phyloP scores from a whole-genome alignment of 2,797 vertebrate genomes.

The Pteropus rufus region DNA sequence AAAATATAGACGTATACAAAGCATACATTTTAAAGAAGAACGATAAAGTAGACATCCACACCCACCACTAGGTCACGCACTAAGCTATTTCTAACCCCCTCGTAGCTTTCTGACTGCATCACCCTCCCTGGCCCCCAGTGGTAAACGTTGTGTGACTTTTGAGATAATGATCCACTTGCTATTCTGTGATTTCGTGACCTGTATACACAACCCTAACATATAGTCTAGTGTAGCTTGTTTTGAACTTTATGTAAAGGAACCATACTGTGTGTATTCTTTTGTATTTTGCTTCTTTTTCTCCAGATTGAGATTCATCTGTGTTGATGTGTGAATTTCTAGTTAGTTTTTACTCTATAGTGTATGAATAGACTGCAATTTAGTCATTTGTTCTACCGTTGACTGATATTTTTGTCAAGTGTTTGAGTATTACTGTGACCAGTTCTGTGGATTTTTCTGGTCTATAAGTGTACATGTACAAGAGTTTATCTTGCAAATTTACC shows the following conservation, averaged over 20 bases:
- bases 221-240: not conserved
- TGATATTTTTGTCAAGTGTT: not conserved
- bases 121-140: no score
- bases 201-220: not conserved
- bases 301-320: not conserved
- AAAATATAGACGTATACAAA: not conserved
- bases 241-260: not conserved
- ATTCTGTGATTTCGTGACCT: not conserved
- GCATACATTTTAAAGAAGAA: not conserved
- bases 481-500: not conserved
- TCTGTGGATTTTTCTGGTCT: not conserved
- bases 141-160: not conserved
- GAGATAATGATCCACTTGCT: not conserved
- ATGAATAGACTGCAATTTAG: not conserved
- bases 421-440: not conserved
- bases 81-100: not conserved
- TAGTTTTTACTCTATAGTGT: not conserved
- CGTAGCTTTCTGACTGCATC: not conserved
- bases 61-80: not conserved
- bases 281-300: not conserved
- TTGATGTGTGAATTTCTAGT: not conserved
- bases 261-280: not conserved
- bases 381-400: not conserved
- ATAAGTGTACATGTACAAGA: not conserved
- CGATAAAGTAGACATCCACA: not conserved